phyloP scores from a whole-genome alignment of 2,797 vertebrate species.

The Gymnodraco acuticeps region DNA sequence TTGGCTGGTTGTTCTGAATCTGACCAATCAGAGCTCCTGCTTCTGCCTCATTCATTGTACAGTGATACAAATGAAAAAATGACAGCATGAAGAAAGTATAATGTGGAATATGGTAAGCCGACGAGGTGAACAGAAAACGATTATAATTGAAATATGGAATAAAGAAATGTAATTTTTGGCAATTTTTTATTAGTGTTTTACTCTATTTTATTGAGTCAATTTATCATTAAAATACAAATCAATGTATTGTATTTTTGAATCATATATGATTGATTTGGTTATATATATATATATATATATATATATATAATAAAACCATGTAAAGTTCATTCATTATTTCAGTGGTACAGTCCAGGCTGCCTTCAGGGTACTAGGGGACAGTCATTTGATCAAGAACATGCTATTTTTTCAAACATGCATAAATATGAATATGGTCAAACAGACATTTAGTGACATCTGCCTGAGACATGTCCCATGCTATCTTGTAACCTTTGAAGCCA shows the following conservation, averaged over 20 bases:
- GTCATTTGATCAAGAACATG: background rate
- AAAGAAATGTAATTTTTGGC: background rate
- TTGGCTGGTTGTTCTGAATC: background rate
- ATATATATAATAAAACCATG: background rate
- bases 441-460: background rate
- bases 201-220: background rate
- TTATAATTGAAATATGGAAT: background rate
- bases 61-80: background rate
- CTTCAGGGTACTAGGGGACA: background rate
- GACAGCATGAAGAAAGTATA: too few species aligned
- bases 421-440: background rate
- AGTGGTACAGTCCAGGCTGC: background rate
- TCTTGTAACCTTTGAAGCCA: background rate
- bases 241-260: background rate
- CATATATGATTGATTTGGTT: background rate
- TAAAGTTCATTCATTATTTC: background rate
- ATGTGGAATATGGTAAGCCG: background rate
- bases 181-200: background rate
- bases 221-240: background rate
- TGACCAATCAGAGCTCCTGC: background rate
- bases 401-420: background rate
- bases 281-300: too few species aligned
- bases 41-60: too few species aligned
- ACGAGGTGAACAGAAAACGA: background rate
- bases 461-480: too few species aligned